A percentile compares a stretch with the other conserved stretches of the same genome.
phyloP scores from a whole-genome alignment of 1,140 invertebrate genomes.

The Drosophila bocqueti region DNA sequence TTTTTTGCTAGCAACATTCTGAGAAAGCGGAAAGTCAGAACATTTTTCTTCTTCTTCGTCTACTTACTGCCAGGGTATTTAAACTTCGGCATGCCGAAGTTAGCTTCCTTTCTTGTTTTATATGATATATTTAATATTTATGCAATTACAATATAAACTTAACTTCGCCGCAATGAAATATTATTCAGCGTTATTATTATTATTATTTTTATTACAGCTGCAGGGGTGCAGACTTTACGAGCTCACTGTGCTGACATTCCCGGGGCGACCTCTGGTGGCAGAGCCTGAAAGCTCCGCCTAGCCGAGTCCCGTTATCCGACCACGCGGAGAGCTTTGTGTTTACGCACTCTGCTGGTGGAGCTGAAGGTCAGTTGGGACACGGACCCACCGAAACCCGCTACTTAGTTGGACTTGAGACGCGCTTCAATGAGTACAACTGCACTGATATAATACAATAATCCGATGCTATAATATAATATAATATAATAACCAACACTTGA shows the following conservation, averaged over 20 bases:
- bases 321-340: constrained; percentile 25
- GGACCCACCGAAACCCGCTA: constrained; percentile 6
- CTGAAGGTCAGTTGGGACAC: constrained; percentile 76
- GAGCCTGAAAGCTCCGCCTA: not conserved
- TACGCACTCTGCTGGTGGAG: constrained; percentile 2
- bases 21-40: too few species aligned
- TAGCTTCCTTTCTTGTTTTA: too few species aligned
- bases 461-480: constrained; percentile 1
- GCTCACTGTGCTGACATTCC: not conserved
- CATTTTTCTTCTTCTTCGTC: too few species aligned
- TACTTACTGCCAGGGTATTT: too few species aligned
- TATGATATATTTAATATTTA: too few species aligned
- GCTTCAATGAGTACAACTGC: constrained; percentile 71
- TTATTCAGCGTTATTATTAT: not conserved
- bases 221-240: not conserved
- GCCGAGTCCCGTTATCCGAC: not conserved
- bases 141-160: too few species aligned
- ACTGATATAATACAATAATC: constrained; percentile 39
- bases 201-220: too few species aligned
- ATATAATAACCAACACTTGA: constrained; percentile 16
- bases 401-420: constrained; percentile 52
- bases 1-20: too few species aligned
- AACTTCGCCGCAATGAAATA: too few species aligned
- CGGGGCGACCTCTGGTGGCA: not conserved
- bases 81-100: too few species aligned